Percentiles rank a stretch among this genome's conserved stretches.
These are phyloP conservation scores for Molothrus aeneus DNA, from an alignment of 2,797 vertebrate genomes.

Conservation along the genomic window DNA sequence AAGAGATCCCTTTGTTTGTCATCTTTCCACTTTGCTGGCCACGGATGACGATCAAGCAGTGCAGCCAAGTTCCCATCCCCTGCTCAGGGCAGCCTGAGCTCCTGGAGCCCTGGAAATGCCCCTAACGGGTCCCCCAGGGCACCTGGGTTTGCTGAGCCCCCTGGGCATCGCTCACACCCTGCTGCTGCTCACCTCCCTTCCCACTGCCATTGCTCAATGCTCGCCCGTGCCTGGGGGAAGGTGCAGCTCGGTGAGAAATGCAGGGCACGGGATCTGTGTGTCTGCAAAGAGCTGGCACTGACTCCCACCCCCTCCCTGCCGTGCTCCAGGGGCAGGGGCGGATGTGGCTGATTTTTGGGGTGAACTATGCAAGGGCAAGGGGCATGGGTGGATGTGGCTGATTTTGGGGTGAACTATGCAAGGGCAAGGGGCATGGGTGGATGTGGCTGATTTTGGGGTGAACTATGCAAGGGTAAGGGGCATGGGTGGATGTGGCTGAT, in stretches of 20 bases:
- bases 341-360: neutral
- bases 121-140: neutral
- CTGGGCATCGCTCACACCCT: neutral
- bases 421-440: too few relatives aligned
- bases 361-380: neutral
- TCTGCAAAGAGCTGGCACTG: neutral
- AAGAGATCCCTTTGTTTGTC: conserved; percentile 59
- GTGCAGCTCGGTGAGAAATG: neutral
- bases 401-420: fast-evolving
- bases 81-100: neutral
- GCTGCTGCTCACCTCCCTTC: neutral
- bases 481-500: too few relatives aligned
- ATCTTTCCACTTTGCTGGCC: conserved; percentile 40
- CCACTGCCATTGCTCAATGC: neutral
- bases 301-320: neutral
- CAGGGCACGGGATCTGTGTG: neutral
- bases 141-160: neutral
- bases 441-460: too few relatives aligned
- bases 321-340: neutral
- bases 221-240: neutral
- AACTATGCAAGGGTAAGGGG: too few relatives aligned
- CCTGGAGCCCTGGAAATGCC: neutral
- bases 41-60: neutral
- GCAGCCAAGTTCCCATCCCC: neutral
- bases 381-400: too few relatives aligned